Evolutionary conservation across 2,797 vertebrate species (phyloP).

Genomic region (Bradypus variegatus): DNA sequence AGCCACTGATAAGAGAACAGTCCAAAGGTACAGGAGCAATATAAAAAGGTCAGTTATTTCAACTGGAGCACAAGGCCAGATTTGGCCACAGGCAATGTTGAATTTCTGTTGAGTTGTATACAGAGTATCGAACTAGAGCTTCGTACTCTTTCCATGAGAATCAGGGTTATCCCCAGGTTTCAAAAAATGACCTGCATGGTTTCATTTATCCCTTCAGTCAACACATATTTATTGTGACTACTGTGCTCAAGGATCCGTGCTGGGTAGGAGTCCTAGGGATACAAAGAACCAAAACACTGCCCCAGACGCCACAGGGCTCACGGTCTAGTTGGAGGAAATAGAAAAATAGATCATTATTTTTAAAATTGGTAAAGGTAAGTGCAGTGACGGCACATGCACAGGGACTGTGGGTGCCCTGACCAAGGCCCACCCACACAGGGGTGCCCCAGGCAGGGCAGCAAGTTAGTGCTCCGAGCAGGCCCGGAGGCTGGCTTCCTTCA

Average conservation of each 20-base stretch:
- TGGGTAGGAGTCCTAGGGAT: neutral
- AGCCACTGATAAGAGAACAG: neutral
- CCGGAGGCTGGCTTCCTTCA: neutral
- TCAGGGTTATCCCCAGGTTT: neutral
- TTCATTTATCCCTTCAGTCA: neutral
- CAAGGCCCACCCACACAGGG: neutral
- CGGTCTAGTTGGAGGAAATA: neutral
- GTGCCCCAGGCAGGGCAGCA: neutral
- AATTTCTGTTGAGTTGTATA: neutral
- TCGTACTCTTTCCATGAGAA: accelerated
- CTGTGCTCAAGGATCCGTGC: neutral
- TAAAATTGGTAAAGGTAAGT: neutral
- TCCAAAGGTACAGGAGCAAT: neutral
- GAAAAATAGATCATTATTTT: neutral
- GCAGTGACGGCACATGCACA: neutral
- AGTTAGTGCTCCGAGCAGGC: too few species aligned
- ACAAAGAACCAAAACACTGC: neutral
- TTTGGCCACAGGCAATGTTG: neutral
- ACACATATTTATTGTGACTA: neutral
- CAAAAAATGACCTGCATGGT: neutral
- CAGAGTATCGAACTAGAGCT: neutral
- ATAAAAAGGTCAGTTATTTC: neutral
- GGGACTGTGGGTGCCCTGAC: too few species aligned
- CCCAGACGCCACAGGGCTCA: neutral
- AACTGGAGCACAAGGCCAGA: neutral